Evolutionary conservation across 1,140 invertebrate species (phyloP).

Genomic region (Papilio polytes): DNA sequence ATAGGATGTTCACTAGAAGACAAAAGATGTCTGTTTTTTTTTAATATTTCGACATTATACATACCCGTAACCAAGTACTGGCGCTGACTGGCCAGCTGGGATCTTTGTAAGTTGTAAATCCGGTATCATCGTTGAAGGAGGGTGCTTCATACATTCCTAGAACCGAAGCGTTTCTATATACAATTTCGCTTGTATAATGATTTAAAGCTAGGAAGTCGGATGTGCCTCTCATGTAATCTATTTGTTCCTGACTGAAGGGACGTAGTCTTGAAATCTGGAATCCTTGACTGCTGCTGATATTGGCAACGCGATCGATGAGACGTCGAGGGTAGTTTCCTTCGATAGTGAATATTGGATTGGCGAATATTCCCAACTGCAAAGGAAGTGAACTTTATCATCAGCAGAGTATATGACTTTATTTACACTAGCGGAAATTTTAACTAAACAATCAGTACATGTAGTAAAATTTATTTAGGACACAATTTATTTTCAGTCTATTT

Average conservation of each 20-base stretch:
- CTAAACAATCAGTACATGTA: no score
- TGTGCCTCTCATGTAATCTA: conserved; percentile 40
- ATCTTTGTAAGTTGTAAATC: conserved; percentile 33
- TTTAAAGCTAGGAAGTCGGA: conserved; percentile 44
- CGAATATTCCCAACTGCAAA: conserved; percentile 24
- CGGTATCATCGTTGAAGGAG: no score
- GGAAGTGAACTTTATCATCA: no score
- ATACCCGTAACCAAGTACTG: conserved; percentile 32
- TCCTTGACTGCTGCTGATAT: conserved; percentile 18
- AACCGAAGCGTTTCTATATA: conserved; percentile 44
- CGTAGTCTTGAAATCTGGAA: conserved; percentile 15
- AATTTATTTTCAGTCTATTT: no score
- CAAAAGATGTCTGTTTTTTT: no score
- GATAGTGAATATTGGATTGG: conserved; percentile 28
- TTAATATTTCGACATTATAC: neutral
- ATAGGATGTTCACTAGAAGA: no score
- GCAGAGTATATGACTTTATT: no score
- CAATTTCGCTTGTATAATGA: conserved; percentile 42
- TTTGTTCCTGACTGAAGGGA: conserved; percentile 41
- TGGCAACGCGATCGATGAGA: conserved; percentile 22
- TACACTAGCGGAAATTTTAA: no score
- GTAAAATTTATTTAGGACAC: no score
- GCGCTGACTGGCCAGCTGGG: conserved; percentile 39
- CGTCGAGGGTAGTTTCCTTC: conserved; percentile 31
- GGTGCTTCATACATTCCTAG: conserved; percentile 24